Base-by-base conservation (phyloP, 92 coral and sea anemone species). In the Plumapathes pennacea region DNA sequence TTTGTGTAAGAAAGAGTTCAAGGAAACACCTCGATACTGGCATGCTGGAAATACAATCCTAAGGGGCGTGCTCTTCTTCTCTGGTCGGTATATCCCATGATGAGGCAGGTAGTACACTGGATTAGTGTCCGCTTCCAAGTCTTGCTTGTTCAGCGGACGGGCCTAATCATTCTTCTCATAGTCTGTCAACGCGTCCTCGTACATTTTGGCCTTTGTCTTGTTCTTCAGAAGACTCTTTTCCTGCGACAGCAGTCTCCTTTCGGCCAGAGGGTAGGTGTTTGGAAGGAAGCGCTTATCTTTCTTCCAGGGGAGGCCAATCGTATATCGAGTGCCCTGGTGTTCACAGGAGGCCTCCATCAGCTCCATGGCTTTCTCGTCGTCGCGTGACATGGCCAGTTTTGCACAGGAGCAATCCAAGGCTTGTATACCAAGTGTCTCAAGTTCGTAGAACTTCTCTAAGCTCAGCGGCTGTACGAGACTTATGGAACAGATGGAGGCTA, bases 261-360 rank as follows among this genome's bases (percentile, higher is more conserved):
- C 71, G 13, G 71, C 60, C 25, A 48, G 28, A 12, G 39, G 24
- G 26, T 55, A 55, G 32, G 46, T 49, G 34, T 63, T 23, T 7
- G 71, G 71, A 19, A 63, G 21, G 25, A 63, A 32, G 15, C 47
- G 36, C 19, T 46, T 46, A 25, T 63, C 39, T 31, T 12, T 48
- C 49, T 49, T 48, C 71, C 60, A 62, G 19, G 69, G 69, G 21
- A 62, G 69, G 31, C 69, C 69, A 25, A 62, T 62, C 18, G 24
- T 38, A 37, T 58, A 58, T 8, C 50, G 65, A 23, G 39, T 25
- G 15, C 24, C 29, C 0, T 37, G 9, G 24, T 12, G 38, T 41
- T 60, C 31, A 19, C 67, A 60, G 1, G 67, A 60, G 4, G 18
- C 13, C 8, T 60, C 54, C 67, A 60, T 60, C 7, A 60, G 67